Evolutionary conservation across 2,888 invertebrate species (phyloP).

Genomic region (Maniola hyperantus): DNA sequence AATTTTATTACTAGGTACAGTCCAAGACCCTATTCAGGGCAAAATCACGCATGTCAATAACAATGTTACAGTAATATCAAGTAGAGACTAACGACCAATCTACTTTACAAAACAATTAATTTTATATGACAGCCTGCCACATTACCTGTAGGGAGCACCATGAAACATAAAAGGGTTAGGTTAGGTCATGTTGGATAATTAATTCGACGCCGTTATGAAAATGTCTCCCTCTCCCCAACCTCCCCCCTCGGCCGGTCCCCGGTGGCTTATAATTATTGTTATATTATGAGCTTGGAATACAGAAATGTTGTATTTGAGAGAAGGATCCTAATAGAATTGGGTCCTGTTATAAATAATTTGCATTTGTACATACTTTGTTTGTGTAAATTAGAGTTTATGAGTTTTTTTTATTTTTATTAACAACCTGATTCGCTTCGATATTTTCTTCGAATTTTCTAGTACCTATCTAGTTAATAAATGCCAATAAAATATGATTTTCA

Average conservation of each 20-base stretch:
- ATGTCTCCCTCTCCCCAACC: constrained; percentile 34
- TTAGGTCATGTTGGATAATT: constrained; percentile 47
- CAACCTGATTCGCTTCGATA: too few species aligned
- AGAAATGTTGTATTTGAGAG: constrained; percentile 12
- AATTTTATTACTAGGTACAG: too few species aligned
- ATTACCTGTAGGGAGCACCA: constrained; percentile 29
- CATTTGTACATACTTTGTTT: background rate
- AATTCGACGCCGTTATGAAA: constrained; percentile 43
- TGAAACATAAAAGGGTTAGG: constrained; percentile 44
- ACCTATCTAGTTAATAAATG: background rate
- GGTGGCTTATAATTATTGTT: constrained; percentile 33
- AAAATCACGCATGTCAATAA: background rate
- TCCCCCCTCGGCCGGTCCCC: constrained; percentile 14
- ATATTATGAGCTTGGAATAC: constrained; percentile 12
- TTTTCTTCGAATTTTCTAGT: too few species aligned
- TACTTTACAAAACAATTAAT: constrained; percentile 22
- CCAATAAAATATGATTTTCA: background rate
- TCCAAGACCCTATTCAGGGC: too few species aligned
- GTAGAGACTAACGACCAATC: constrained; percentile 3
- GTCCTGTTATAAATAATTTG: constrained; percentile 6
- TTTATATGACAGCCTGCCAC: constrained; percentile 29
- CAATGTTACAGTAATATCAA: background rate
- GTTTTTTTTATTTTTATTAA: background rate
- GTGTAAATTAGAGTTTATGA: background rate
- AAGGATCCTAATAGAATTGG: background rate